Evolutionary conservation across 1,140 invertebrate genomes (phyloP), one percentile per base, ranked within the genome.

Genomic region (Lysiphlebus fabarum): DNA sequence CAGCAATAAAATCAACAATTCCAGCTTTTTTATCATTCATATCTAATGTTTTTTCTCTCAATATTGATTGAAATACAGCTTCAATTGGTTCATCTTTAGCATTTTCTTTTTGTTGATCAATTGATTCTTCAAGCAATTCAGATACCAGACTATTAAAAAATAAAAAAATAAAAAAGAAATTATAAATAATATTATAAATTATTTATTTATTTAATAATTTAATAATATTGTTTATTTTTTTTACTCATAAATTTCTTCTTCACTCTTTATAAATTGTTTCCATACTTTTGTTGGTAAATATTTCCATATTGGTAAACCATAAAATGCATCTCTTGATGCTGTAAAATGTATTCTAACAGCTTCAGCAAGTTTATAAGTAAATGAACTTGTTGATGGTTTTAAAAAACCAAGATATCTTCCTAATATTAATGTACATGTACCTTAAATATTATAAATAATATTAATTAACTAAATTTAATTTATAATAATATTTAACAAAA

Each of bases 1-100:
- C 90, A 2, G 90, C 89, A 64, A 93, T 90, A 67, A 92, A 92
- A 75, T 94, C 91, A 43, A 93, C 89, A 63, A 92, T 87, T 3
- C 87, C 89, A 1, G 89, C 89, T 70, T 89, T 91, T 72, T 92
- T 92, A 70, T 93, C 91, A 36, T 86, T 79, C 61, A 87, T 84
- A 68, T 92, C 90, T 48, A 92, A 74, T 60, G 83, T 83, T 47
- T 85, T 84, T 41, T 88, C 85, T 11, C 85, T 81, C 9, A 92
- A 76, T 56, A 92, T 88, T 40, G 87, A 89, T 50, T 87, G 82
- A 67, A 91, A 90, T 38, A 92, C 87, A 64, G 87, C 86, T 53
- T 86, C 86, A 55, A 85, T 81, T 42, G 86, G 84, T 36, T 85
- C 73, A 64, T 77, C 68, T 63, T 71, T 71, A 8, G 77, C 71